Evolutionary conservation across 2,888 invertebrate genomes (phyloP).

Genomic region (Seira sanloemensis): DNA sequence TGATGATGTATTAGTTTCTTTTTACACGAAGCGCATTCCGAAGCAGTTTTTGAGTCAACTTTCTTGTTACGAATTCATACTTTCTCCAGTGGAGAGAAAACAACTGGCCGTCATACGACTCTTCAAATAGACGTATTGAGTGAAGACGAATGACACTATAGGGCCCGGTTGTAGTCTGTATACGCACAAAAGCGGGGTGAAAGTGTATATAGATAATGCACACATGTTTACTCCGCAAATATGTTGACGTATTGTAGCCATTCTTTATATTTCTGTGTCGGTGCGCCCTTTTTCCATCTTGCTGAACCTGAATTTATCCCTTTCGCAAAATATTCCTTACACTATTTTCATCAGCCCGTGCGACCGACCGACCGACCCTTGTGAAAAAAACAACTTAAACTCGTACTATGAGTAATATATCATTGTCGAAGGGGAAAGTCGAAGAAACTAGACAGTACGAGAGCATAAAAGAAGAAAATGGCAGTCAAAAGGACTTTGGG

Average conservation of each 20-base stretch:
- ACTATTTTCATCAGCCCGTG: neutral
- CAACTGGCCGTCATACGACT: neutral
- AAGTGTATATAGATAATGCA: neutral
- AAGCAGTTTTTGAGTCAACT: conserved; percentile 2
- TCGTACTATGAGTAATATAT: conserved; percentile 41
- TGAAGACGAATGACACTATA: neutral
- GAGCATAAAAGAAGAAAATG: conserved; percentile 36
- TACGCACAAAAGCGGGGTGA: too few relatives aligned
- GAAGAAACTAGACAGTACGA: conserved; percentile 22
- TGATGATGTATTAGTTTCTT: conserved; percentile 45
- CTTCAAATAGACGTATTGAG: neutral
- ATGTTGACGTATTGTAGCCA: neutral
- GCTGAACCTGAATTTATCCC: neutral
- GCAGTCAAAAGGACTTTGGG: conserved; percentile 27
- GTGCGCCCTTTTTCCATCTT: neutral
- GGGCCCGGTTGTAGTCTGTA: too few relatives aligned
- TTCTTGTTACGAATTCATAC: neutral
- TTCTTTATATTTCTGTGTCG: too few relatives aligned
- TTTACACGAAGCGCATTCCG: conserved; percentile 12
- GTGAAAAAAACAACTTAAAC: neutral
- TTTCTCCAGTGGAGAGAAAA: neutral
- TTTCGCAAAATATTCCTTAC: neutral
- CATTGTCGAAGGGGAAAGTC: conserved; percentile 35
- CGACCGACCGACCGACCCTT: neutral
- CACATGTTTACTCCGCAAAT: neutral